These are phyloP conservation scores for Sycobia sp. DNA, from an alignment of 1,140 invertebrate genomes.

Conservation along the genomic window DNA sequence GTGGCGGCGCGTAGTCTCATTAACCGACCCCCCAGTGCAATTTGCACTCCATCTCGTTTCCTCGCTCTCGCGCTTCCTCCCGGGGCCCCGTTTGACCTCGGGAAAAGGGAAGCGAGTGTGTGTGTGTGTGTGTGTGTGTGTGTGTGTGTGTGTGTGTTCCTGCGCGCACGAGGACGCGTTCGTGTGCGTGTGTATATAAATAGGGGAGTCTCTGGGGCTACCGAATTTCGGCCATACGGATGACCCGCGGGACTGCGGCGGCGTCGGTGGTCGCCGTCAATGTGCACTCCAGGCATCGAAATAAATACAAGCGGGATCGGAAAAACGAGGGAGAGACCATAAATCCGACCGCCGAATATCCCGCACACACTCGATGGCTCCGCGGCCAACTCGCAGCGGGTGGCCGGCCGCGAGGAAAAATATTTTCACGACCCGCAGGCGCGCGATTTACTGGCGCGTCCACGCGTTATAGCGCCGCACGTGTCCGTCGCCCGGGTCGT, in stretches of 20 bases:
- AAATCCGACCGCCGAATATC: constrained; percentile 23
- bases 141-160: too few species aligned
- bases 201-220: too few species aligned
- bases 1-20: background rate
- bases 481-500: background rate
- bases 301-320: background rate
- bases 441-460: constrained; percentile 6
- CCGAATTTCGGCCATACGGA: background rate
- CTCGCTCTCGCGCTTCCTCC: too few species aligned
- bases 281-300: too few species aligned
- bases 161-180: too few species aligned
- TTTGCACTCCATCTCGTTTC: background rate
- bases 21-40: background rate
- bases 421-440: constrained; percentile 19
- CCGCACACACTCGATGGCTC: constrained; percentile 12
- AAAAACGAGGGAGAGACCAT: constrained; percentile 1
- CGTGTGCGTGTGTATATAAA: too few species aligned
- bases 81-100: too few species aligned
- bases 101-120: too few species aligned
- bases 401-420: constrained; percentile 2
- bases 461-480: background rate
- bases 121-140: too few species aligned
- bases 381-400: background rate
- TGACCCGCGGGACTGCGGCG: too few species aligned
- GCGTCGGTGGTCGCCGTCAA: too few species aligned